Evolutionary conservation across 2,888 invertebrate species (phyloP).

Genomic region (Clanis bilineata): DNA sequence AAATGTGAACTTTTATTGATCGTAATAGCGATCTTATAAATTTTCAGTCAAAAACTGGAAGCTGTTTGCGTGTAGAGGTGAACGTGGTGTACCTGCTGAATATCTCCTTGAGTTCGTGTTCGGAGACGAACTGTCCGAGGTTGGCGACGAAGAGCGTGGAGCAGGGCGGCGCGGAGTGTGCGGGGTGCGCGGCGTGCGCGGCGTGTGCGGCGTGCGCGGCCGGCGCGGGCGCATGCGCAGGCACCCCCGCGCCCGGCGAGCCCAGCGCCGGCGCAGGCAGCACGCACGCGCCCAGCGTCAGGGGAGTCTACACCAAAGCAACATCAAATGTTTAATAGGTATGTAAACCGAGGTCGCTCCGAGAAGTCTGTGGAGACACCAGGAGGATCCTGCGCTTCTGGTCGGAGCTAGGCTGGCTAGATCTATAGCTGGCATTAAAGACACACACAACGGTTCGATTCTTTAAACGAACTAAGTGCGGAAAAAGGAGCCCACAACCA

Average conservation of each 20-base stretch:
- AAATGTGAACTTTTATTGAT: background rate
- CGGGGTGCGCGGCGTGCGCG: slow-evolving; percentile 78
- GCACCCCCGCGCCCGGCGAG: slow-evolving; percentile 92
- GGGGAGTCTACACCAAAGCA: slow-evolving; percentile 59
- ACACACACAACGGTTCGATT: too few species aligned
- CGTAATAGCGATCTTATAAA: slow-evolving; percentile 18
- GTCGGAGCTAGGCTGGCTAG: too few species aligned
- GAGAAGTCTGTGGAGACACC: too few species aligned
- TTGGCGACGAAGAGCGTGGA: slow-evolving; percentile 99
- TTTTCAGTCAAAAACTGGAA: slow-evolving; percentile 44
- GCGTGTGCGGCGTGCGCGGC: slow-evolving; percentile 87
- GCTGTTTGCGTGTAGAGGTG: slow-evolving; percentile 31
- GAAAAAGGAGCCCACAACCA: too few species aligned
- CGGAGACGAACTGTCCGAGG: slow-evolving; percentile 98
- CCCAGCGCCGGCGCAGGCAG: slow-evolving; percentile 96
- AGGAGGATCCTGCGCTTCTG: too few species aligned
- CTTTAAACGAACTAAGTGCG: too few species aligned
- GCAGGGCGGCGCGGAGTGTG: slow-evolving; percentile 91
- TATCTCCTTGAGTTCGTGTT: slow-evolving; percentile 99
- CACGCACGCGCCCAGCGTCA: slow-evolving; percentile 88
- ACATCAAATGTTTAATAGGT: background rate
- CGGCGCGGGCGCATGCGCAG: slow-evolving; percentile 78
- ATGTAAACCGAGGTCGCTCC: too few species aligned
- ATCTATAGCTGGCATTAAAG: too few species aligned
- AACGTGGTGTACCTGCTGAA: slow-evolving; percentile 91